A percentile compares a stretch with the other conserved stretches of the same genome.
Evolutionary conservation across 2,888 invertebrate species (phyloP).

Genomic region (Cryptus viduatorius): DNA sequence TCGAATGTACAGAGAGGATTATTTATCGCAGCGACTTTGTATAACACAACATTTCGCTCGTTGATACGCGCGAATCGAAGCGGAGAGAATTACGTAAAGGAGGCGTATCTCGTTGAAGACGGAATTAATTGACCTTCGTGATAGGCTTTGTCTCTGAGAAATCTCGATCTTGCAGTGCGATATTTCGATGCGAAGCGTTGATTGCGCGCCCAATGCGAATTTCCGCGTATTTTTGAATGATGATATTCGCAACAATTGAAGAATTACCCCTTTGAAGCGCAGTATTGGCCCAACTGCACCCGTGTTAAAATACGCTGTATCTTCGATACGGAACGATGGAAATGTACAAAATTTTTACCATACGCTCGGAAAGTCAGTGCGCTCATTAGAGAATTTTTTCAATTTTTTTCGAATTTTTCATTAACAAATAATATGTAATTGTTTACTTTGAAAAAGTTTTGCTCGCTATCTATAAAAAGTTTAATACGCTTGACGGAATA

Average conservation of each 20-base stretch:
- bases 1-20: not conserved
- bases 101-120: not conserved
- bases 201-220: not conserved
- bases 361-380: not conserved
- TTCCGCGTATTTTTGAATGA: not conserved
- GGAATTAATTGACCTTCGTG: conserved; percentile 12
- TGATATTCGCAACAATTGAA: not conserved
- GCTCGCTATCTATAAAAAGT: no score
- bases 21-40: conserved; percentile 10
- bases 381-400: not conserved
- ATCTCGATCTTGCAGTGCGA: not conserved
- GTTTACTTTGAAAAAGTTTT: no score
- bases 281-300: not conserved
- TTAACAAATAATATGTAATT: no score
- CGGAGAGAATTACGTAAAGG: not conserved
- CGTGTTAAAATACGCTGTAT: not conserved
- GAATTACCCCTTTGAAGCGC: not conserved
- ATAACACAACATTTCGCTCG: not conserved
- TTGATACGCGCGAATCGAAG: not conserved
- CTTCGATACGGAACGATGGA: not conserved
- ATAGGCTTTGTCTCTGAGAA: conserved; percentile 14
- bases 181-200: not conserved
- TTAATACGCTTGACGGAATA: no score
- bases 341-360: not conserved
- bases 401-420: no score